Evolutionary conservation across 2,888 invertebrate species (phyloP).

Genomic region (Cheilosia urbana): DNA sequence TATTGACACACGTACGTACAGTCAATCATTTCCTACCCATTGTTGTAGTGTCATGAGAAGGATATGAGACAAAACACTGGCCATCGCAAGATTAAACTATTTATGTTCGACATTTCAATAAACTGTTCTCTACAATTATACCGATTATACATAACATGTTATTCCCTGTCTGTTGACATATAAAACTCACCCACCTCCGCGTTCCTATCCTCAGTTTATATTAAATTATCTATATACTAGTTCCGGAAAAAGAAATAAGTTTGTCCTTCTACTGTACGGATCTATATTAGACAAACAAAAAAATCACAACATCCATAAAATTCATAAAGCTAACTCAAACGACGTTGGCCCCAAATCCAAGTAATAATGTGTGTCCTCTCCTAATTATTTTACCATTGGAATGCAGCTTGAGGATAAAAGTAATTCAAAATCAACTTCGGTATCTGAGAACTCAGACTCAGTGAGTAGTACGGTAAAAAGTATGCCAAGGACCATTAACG

Average conservation of each 20-base stretch:
- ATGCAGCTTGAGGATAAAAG: conserved; percentile 69
- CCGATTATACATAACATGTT: too few species aligned
- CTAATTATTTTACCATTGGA: conserved; percentile 50
- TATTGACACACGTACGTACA: too few species aligned
- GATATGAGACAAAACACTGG: too few species aligned
- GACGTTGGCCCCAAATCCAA: conserved; percentile 29
- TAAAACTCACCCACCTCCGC: too few species aligned
- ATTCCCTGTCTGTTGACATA: too few species aligned
- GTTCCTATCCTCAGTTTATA: neutral
- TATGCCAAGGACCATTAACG: conserved; percentile 18
- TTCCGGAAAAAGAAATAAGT: neutral
- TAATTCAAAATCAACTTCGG: conserved; percentile 62
- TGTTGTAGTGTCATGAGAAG: too few species aligned
- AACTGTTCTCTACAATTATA: too few species aligned
- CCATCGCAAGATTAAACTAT: too few species aligned
- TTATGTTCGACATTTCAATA: too few species aligned
- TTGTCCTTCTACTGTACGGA: conserved; percentile 31
- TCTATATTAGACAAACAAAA: neutral
- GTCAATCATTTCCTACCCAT: too few species aligned
- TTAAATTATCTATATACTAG: neutral
- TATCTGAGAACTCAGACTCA: conserved; percentile 69
- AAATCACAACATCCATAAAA: neutral
- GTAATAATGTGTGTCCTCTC: conserved; percentile 56
- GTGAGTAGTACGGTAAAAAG: conserved; percentile 54
- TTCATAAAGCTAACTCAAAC: conserved; percentile 25